A percentile compares a stretch with the other conserved stretches of the same genome.
Conservation (phyloP, 2,888 invertebrate genomes). For the Cephus sareptanus region DNA sequence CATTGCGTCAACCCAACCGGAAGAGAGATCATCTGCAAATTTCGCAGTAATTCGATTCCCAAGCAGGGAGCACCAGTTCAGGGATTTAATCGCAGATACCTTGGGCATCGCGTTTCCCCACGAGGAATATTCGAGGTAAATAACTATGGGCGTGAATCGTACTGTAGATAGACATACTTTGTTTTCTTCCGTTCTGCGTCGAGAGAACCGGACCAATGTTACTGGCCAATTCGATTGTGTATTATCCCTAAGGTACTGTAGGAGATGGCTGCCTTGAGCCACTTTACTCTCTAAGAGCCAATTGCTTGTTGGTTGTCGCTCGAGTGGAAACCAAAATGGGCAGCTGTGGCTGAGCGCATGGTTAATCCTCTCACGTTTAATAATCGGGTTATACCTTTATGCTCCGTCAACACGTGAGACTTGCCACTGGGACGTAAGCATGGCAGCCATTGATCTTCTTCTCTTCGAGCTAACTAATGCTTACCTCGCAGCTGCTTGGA, state of each 20-base stretch:
- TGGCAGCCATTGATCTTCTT: neutral
- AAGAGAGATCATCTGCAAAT: neutral
- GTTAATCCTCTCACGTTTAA: neutral
- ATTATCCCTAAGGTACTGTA: neutral
- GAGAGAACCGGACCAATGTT: neutral
- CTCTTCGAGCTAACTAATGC: neutral
- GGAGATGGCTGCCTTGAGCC: conserved; percentile 14
- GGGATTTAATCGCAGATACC: neutral
- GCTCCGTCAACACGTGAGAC: conserved; percentile 30
- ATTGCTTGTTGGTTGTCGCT: conserved; percentile 35
- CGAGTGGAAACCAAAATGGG: conserved; percentile 38
- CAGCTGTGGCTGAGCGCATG: conserved; percentile 30
- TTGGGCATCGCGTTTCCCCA: neutral
- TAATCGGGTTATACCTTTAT: conserved; percentile 29
- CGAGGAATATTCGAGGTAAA: neutral
- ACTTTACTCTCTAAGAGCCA: conserved; percentile 12
- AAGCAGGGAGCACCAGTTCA: neutral
- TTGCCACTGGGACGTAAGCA: conserved; percentile 1
- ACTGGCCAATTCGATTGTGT: neutral
- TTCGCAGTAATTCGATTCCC: neutral
- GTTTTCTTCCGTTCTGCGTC: neutral
- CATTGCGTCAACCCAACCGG: neutral
- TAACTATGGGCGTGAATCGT: neutral
- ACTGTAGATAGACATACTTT: neutral
- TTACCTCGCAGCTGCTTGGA: neutral